Base-by-base conservation (phyloP, 2,797 vertebrate genomes). In the Coregonus ussuriensis region DNA sequence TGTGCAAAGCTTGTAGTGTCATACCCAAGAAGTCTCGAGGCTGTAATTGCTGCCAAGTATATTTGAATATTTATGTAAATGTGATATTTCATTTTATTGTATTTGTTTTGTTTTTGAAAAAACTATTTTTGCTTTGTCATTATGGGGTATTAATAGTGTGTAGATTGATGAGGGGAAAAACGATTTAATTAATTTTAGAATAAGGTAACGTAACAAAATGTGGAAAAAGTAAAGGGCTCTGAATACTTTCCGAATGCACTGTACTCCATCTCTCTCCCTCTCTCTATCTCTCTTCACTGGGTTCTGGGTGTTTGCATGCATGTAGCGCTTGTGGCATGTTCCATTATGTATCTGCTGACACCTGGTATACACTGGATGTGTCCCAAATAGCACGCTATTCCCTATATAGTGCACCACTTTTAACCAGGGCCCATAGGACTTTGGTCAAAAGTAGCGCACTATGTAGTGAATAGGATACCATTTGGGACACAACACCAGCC, bases 271-370 rank as follows among this genome's bases (percentile, higher is more conserved):
- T 41, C 7, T 41, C 7, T 62, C 59, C 9, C 59, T 63, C 3
- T 1, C 59, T 68, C 31, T 18, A 31, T 68, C 31, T 35, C 66
- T 68, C 31, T 35, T 16, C 66, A 18, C 1, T 35, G 33, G 66
- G 66, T 35, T 68, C 5, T 25, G n/a, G 25, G 66, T 68, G 4
- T 68, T 68, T 5, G 31, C 66, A 35, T 35, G 29, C 66, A 35
- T 11, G 59, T 25, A 25, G n/a, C 1, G 33, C 29, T 13, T 33
- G 13, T 68, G 29, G 31, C 66, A 68, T 29, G 29, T 76, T 75
- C 74, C 14, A 59, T 79, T 72, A 82, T 75, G 68, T 54, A 77
- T 82, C 74, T 74, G 65, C 69, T 77, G 66, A 77, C 75, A 79
- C 41, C 72, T 54, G 31, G 18, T 63, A 77, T 70, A 47, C 41